Evolutionary conservation across 2,113 vertebrate genomes (phyloP).

Genomic region (Phyllostomus hastatus): DNA sequence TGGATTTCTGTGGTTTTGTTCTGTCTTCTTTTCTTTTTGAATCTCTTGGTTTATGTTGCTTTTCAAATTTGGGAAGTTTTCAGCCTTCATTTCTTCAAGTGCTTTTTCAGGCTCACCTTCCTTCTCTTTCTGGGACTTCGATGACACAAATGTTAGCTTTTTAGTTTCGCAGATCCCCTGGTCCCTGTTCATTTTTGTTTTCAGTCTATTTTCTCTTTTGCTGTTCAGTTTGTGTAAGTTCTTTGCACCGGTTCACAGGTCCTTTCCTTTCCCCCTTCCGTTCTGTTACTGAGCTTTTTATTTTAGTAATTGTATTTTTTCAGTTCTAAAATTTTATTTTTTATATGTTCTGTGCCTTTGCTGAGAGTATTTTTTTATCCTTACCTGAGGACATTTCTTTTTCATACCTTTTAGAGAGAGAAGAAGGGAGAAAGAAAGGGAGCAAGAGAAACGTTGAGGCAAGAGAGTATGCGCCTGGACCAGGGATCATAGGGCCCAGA

Average conservation of each 20-base stretch:
- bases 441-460: no score
- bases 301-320: background rate
- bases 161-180: background rate
- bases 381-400: no score
- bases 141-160: background rate
- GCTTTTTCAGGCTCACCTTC: background rate
- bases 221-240: background rate
- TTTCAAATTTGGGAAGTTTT: background rate
- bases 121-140: background rate
- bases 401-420: no score
- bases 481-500: no score
- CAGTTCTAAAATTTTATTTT: background rate
- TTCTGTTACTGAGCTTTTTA: background rate
- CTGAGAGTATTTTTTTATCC: background rate
- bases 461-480: no score
- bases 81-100: background rate
- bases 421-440: no score
- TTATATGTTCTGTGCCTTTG: background rate
- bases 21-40: background rate
- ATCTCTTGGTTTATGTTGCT: background rate
- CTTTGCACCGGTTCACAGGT: background rate
- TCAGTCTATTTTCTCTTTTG: background rate
- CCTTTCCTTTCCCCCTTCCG: background rate
- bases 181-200: background rate
- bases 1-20: background rate